These are phyloP conservation scores for Rhynchomys soricoides DNA, from an alignment of 2,113 vertebrate genomes.

Conservation along the genomic window DNA sequence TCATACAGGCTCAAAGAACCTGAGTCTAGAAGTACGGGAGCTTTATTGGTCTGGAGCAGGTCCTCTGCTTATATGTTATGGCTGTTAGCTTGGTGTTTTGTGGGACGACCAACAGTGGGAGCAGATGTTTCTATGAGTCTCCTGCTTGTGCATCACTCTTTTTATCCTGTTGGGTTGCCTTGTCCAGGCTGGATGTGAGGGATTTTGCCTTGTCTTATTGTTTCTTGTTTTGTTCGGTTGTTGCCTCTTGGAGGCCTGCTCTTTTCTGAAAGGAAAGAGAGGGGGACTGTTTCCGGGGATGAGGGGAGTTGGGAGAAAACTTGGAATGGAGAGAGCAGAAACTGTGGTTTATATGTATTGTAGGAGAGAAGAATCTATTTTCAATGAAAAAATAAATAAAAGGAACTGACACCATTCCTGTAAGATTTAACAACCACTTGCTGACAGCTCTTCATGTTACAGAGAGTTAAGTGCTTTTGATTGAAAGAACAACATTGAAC, in stretches of 20 bases:
- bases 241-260: background rate
- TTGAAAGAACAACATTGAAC: background rate
- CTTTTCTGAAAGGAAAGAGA: background rate
- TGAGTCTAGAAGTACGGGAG: background rate
- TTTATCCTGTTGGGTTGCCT: background rate
- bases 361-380: background rate
- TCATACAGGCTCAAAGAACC: background rate
- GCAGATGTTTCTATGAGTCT: background rate
- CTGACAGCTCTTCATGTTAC: background rate
- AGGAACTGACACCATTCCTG: background rate
- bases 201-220: background rate
- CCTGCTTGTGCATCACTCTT: background rate
- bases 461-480: slow-evolving; percentile 31
- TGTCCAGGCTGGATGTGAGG: too few relatives aligned
- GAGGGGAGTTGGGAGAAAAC: background rate
- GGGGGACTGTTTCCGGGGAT: too few relatives aligned
- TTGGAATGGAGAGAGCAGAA: background rate
- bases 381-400: background rate
- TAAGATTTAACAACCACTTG: background rate
- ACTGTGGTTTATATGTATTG: background rate
- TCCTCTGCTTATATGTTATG: background rate
- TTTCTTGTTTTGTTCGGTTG: background rate
- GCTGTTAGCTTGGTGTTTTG: background rate
- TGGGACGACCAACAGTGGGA: background rate
- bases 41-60: too few relatives aligned